Conservation (phyloP, 1,140 invertebrate genomes). For the Chrysomallon squamiferum region DNA sequence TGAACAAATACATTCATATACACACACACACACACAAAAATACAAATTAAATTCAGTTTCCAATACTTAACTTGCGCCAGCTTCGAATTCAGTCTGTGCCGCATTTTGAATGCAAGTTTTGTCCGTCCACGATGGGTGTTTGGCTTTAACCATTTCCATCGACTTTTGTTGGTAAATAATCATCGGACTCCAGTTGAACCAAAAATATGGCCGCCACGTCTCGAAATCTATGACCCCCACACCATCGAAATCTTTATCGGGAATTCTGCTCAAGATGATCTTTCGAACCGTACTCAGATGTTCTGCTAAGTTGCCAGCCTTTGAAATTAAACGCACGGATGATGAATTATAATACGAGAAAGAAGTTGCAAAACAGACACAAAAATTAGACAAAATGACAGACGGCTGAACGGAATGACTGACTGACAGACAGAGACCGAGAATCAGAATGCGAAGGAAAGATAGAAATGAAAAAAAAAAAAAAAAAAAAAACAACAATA, state of each 20-base stretch:
- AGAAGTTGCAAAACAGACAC: neutral
- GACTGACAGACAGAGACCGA: no score
- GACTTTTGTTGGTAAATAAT: constrained; percentile 33
- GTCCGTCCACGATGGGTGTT: constrained; percentile 32
- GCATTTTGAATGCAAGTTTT: constrained; percentile 12
- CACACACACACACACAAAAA: no score
- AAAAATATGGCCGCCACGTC: constrained; percentile 79
- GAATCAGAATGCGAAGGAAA: no score
- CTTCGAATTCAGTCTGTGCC: constrained; percentile 41
- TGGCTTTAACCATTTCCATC: constrained; percentile 28
- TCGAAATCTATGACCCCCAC: constrained; percentile 83
- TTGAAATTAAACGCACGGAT: neutral
- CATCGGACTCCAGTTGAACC: constrained; percentile 73
- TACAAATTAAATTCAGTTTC: neutral
- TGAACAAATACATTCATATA: no score
- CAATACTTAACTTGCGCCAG: constrained; percentile 35
- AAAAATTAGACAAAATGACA: no score
- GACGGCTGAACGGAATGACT: no score
- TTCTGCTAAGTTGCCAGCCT: constrained; percentile 35
- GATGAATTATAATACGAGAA: no score
- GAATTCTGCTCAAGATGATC: no score
- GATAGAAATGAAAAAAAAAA: no score
- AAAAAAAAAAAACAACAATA: no score
- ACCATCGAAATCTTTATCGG: constrained; percentile 65
- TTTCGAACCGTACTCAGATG: constrained; percentile 51